A percentile compares a stretch with the other conserved stretches of the same genome.
These are phyloP conservation scores for Aphelocoma californica DNA, from an alignment of 2,797 vertebrate species.

Conservation along the genomic window DNA sequence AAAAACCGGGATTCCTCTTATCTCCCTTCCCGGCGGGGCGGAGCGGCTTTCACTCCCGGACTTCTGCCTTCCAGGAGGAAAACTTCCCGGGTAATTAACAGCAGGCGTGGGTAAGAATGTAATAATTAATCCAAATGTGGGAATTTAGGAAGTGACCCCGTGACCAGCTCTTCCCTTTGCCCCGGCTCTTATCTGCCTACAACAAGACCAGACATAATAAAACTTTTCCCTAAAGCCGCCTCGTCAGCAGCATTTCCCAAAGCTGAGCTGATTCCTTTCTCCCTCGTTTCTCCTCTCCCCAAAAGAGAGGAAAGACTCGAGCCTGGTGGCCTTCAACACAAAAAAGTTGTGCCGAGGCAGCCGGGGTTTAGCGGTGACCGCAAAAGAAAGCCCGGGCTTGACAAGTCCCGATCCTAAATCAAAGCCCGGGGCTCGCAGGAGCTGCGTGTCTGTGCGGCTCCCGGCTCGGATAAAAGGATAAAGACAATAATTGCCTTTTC, in stretches of 20 bases:
- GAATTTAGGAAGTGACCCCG: constrained; percentile 24
- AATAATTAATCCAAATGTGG: not conserved
- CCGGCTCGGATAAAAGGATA: not conserved
- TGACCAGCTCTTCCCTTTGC: not conserved
- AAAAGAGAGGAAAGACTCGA: not conserved
- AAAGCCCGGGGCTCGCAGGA: not conserved
- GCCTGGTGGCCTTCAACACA: not conserved
- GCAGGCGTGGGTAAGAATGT: not conserved
- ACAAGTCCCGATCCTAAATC: not conserved
- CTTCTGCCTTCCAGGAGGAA: not conserved
- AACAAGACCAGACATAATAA: not conserved
- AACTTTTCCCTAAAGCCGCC: not conserved
- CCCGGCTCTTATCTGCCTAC: not conserved
- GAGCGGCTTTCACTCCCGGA: not conserved
- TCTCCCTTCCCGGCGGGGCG: not conserved
- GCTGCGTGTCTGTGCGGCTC: not conserved
- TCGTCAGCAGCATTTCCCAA: not conserved
- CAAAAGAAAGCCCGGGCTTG: not conserved
- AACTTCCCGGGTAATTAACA: not conserved
- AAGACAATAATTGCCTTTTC: not conserved
- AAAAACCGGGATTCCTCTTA: not conserved
- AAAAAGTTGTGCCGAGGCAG: not conserved
- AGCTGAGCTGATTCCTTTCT: not conserved
- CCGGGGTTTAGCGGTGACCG: not conserved
- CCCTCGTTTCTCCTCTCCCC: not conserved